Percentiles rank a stretch among this genome's conserved stretches.
These are phyloP conservation scores for Sphaeridia pumilis DNA, from an alignment of 2,888 invertebrate genomes.

Conservation along the genomic window DNA sequence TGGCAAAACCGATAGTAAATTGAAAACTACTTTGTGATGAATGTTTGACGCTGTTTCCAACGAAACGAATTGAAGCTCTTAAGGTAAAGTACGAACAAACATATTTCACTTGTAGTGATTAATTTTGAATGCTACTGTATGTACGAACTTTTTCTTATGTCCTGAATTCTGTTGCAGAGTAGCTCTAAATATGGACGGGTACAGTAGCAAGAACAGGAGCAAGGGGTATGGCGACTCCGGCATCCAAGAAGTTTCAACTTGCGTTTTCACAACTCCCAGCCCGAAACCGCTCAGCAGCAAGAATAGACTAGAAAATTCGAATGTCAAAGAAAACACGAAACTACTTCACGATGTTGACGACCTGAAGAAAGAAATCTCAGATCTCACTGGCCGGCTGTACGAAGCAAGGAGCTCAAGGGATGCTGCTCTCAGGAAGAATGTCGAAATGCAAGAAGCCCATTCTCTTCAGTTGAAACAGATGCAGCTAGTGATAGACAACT, in stretches of 20 bases:
- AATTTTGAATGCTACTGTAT: too few relatives aligned
- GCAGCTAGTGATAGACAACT: constrained; percentile 9
- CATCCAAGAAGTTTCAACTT: constrained; percentile 8
- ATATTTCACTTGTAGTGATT: too few relatives aligned
- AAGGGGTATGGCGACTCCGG: not conserved
- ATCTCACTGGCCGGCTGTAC: constrained; percentile 10
- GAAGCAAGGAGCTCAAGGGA: constrained; percentile 10
- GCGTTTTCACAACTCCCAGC: not conserved
- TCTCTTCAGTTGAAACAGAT: constrained; percentile 9
- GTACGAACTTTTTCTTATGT: too few relatives aligned
- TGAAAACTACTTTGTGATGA: too few relatives aligned
- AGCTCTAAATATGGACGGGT: not conserved
- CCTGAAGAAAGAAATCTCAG: constrained; percentile 8
- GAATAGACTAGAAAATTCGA: constrained; percentile 6
- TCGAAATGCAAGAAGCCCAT: constrained; percentile 12
- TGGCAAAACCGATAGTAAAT: too few relatives aligned
- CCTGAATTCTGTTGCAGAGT: too few relatives aligned
- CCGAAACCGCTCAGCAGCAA: constrained; percentile 1
- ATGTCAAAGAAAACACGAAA: constrained; percentile 8
- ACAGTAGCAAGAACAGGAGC: not conserved
- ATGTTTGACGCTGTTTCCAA: too few relatives aligned
- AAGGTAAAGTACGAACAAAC: too few relatives aligned
- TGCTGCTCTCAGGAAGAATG: constrained; percentile 13
- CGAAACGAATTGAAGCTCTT: too few relatives aligned
- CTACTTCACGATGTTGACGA: constrained; percentile 1